Base-by-base conservation (phyloP, 2,113 vertebrate genomes). In the Ceyx melanurus region DNA sequence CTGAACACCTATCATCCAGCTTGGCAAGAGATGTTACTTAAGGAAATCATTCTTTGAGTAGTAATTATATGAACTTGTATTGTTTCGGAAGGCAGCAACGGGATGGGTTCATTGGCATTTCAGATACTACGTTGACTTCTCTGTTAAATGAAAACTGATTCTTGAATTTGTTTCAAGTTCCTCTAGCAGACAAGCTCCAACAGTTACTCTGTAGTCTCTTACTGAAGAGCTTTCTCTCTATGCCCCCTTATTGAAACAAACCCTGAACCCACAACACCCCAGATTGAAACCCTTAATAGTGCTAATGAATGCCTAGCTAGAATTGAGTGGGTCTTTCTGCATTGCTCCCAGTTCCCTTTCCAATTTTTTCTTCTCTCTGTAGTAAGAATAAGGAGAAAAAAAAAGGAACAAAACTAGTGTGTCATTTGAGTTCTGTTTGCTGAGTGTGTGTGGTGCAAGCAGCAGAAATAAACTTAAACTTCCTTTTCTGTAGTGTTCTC, bases 51-150 rank as follows among this genome's bases (percentile, higher is more conserved):
- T 60, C 56, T 45, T 25, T 48, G 22, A 8, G 7, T 7, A 4
- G 4, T 58, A 3, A 5, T 6, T 25, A 2, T 4, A 4, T 4
- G 5, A 46, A n/a, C 15, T 43, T 20, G 3, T 8, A 4, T 18
- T 12, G 7, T 28, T 23, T 71, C 28, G 25, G 58, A 43, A 70
- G 76, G 37, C 6, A 6, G 10, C 15, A 60, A 4, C 12, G 23
- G 23, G 18, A 8, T 5, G 22, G 16, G 33, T 61, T 72, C 13
- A 2, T 1, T 8, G 12, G n/a, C 3, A 1, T 7, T 11, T 56
- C 22, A 25, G 21, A 6, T 76, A 53, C 35, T 81, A 62, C 6
- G 4, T 11, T 75, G 66, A n/a, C 5, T 72, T 45, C 43, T 57
- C 45, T 7, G 0, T 57, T 60, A 62, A 66, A 19, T 4, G 2